These are phyloP conservation scores for Microplitis mediator DNA, from an alignment of 1,140 invertebrate species.

Conservation along the genomic window DNA sequence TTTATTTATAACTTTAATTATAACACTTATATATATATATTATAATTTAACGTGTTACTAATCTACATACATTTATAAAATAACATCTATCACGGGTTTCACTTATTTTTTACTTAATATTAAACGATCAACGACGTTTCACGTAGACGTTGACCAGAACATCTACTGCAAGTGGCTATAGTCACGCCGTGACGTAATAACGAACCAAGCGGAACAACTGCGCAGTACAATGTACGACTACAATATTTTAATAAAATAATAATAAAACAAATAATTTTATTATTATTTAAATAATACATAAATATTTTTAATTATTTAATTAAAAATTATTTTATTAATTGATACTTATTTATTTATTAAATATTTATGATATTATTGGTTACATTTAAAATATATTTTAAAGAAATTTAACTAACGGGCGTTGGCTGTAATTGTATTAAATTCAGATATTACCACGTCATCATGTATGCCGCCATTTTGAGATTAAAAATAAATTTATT, in stretches of 20 bases:
- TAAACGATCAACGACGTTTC: slow-evolving; percentile 11
- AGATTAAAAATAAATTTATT: too few relatives aligned
- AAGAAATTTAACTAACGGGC: slow-evolving; percentile 24
- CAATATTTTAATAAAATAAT: not conserved
- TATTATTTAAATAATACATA: not conserved
- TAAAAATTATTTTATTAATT: not conserved
- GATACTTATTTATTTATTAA: not conserved
- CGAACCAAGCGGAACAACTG: slow-evolving; percentile 26
- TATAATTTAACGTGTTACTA: not conserved
- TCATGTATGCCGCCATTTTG: slow-evolving; percentile 10
- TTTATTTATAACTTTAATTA: not conserved
- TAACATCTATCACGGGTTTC: not conserved
- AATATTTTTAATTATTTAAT: too few relatives aligned
- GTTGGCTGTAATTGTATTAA: slow-evolving; percentile 33
- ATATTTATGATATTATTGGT: too few relatives aligned
- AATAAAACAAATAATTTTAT: not conserved
- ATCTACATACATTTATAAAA: not conserved
- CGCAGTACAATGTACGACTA: slow-evolving; percentile 28
- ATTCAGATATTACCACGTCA: slow-evolving; percentile 17
- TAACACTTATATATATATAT: not conserved
- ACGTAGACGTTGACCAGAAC: slow-evolving; percentile 16
- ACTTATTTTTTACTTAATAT: not conserved
- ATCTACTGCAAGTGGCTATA: slow-evolving; percentile 16
- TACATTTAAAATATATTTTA: too few relatives aligned
- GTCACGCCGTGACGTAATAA: slow-evolving; percentile 35